phyloP scores from a whole-genome alignment of 2,888 invertebrate genomes.

The Hirtodrosophila duncani region DNA sequence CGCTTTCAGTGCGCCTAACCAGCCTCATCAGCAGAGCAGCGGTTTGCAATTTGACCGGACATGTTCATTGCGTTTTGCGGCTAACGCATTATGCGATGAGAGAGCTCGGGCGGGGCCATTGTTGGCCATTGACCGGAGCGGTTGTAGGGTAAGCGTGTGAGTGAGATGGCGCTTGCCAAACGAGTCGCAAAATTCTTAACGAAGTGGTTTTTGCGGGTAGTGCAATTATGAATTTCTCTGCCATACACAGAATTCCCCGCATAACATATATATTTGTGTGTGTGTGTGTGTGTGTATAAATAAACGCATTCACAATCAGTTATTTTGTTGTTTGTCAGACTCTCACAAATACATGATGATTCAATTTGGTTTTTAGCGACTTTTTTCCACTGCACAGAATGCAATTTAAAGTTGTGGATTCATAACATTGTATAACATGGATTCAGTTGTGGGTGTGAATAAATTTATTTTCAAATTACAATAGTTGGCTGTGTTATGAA shows the following conservation, averaged over 20 bases:
- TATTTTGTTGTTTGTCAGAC: constrained; percentile 19
- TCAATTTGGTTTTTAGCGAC: constrained; percentile 44
- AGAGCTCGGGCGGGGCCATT: no score
- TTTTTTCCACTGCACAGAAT: no score
- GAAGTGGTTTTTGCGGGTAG: constrained; percentile 65
- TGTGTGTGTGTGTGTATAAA: not conserved
- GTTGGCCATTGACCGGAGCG: not conserved
- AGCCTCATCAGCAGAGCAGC: constrained; percentile 50
- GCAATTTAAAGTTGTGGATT: no score
- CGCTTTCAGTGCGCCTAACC: constrained; percentile 18
- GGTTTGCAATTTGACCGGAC: constrained; percentile 50
- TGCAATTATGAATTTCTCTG: constrained; percentile 68
- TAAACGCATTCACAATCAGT: not conserved
- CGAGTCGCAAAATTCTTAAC: constrained; percentile 62
- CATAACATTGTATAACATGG: no score
- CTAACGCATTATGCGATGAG: constrained; percentile 37
- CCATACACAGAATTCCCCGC: not conserved
- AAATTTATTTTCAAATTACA: no score
- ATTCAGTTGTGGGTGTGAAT: no score
- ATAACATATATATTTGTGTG: not conserved
- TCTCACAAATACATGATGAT: constrained; percentile 32
- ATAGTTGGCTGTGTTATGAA: no score
- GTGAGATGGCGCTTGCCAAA: constrained; percentile 45
- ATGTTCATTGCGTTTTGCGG: constrained; percentile 66
- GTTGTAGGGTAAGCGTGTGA: no score